Base-by-base conservation (phyloP, 2,888 invertebrate genomes). In the Drosophila colorata region DNA sequence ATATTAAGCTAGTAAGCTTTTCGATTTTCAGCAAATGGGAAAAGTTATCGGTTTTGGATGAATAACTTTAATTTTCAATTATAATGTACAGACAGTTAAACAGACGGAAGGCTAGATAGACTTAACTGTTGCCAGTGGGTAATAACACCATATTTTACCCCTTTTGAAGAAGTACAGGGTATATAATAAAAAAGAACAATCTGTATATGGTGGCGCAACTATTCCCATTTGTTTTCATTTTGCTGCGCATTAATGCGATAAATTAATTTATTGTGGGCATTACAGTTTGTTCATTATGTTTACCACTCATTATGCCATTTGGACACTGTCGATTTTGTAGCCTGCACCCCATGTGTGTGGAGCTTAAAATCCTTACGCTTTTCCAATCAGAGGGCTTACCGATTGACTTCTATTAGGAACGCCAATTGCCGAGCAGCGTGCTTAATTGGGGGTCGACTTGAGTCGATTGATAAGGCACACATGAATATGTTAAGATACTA, bases 211-310 rank as follows among this genome's bases (percentile, higher is more conserved):
- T 8, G 18, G 20, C 37, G 33, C 55, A 52, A 13, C 25, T 46
- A 63, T 31, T 47, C 28, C 25, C 43, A 40, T 35, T 65, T 40
- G 41, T 41, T 46, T 41, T 2, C 37, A 33, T 41, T 77, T 75
- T 64, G 60, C 43, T 70, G 59, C 67, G 78, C 74, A 85, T 86
- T 82, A 80, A 66, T 69, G 75, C 68, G 75, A 87, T 81, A 69
- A 78, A 67, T 67, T 40, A 53, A 74, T 81, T 78, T 81, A 87
- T 87, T 81, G 65, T 74, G 37, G 11, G 57, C 51, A 81, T 78
- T 83, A 86, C 59, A 46, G 58, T 38, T 63, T 55, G 33, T 66
- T 61, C 58, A 64, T 60, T 58, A 60, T 59, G 57, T 60, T 74
- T 44, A 61, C 16, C 48, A 56, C 56, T 33, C 40, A 69, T 57